Conservation (phyloP, 2,113 vertebrate species). For the Noctilio leporinus region DNA sequence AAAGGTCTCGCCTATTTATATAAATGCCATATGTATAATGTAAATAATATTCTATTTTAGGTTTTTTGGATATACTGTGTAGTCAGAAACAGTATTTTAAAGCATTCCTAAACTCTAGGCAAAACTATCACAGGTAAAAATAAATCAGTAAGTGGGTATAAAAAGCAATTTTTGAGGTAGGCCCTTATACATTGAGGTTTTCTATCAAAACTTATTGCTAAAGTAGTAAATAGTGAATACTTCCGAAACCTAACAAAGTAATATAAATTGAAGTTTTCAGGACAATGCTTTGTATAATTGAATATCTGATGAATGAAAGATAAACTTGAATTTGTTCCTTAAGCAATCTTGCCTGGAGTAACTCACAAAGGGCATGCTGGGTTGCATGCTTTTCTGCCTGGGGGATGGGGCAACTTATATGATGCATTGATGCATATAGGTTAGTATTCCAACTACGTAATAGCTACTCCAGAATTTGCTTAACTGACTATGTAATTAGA, state of each 20-base stretch:
- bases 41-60: neutral
- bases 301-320: neutral
- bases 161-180: neutral
- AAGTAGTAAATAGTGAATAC: neutral
- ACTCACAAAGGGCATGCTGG: neutral
- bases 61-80: neutral
- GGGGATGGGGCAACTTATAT: neutral
- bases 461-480: neutral
- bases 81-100: neutral
- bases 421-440: neutral
- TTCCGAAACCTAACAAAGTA: neutral
- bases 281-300: neutral
- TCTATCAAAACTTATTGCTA: neutral
- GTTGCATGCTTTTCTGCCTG: neutral
- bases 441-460: neutral
- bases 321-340: neutral
- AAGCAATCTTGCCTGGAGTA: neutral
- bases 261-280: neutral
- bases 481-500: neutral
- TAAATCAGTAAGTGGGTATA: neutral
- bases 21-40: neutral
- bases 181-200: neutral
- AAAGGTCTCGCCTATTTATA: neutral
- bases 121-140: neutral
- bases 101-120: neutral